These are phyloP conservation scores for Labia minor DNA, from an alignment of 2,888 invertebrate genomes.

Conservation along the genomic window DNA sequence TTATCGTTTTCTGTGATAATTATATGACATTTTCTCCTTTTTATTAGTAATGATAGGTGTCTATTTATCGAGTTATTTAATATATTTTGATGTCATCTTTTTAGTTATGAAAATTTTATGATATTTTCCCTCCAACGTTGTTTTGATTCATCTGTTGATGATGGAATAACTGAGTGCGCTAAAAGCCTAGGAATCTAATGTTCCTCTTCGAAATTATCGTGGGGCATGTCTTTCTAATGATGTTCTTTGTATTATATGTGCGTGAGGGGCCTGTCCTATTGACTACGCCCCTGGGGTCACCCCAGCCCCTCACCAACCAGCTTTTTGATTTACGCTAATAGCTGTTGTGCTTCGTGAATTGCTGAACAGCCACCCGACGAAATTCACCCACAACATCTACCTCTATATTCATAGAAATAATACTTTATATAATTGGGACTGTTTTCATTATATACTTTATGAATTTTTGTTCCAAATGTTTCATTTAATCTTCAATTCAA, in stretches of 20 bases:
- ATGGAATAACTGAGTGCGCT: constrained; percentile 3
- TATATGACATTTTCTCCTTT: neutral
- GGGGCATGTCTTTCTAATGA: constrained; percentile 5
- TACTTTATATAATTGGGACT: too few species aligned
- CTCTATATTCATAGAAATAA: too few species aligned
- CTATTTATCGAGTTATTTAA: neutral
- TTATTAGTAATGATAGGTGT: neutral
- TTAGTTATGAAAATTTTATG: neutral
- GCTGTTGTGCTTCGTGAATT: constrained; percentile 5
- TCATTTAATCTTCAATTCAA: too few species aligned
- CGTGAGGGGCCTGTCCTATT: constrained; percentile 2
- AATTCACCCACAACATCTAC: neutral
- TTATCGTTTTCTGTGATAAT: neutral
- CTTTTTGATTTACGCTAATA: constrained; percentile 4
- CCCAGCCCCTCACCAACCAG: neutral
- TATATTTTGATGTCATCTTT: neutral
- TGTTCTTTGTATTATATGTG: constrained; percentile 2
- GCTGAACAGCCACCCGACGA: neutral
- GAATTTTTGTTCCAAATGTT: too few species aligned
- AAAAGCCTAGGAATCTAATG: constrained; percentile 1
- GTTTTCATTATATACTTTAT: too few species aligned
- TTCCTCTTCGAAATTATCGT: neutral
- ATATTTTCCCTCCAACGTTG: neutral
- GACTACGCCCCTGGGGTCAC: constrained; percentile 13
- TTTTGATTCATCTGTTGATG: neutral